Base-by-base conservation (phyloP, 2,113 vertebrate species). In the Naja naja region DNA sequence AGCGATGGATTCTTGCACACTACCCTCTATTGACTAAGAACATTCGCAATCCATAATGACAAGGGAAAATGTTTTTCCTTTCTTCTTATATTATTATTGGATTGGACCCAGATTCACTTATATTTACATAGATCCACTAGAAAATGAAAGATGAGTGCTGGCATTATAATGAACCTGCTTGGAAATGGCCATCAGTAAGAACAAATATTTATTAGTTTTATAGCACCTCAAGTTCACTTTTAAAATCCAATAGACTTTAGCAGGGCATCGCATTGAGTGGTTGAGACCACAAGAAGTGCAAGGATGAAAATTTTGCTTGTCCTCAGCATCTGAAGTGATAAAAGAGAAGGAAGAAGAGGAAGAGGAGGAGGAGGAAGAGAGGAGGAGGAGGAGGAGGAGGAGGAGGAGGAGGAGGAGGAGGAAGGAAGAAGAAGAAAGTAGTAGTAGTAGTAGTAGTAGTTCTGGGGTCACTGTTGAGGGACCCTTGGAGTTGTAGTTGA, bases 1-100 rank as follows among this genome's bases (percentile, higher is more conserved):
- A 91, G 74, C 92, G 94, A 90, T 30, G 52, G 58, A 69, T 64
- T 94, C 64, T 27, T 94, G 55, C 58, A 93, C 39, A 55, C 91
- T 94, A n/a, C 53, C 92, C 93, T 94, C 43, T 81, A 81, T 81
- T 81, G 74, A 52, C 30, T 49, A 52, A 88, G 49, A 88, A 34
- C 52, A 55, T 55, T 55, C 34, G 20, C 53, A 49, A 87, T 87
- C 74, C 74, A 81, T 81, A 43, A 81, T 43, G 74, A 81, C 74
- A 53, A 54, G 87, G 56, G 7, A 88, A 88, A 34, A 55, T 54
- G 53, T n/a, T 88, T 39, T 54, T 39, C 52, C 53, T n/a, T 22
- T 55, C 20, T 16, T 39, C 12, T n/a, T 88, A 11, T 55, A 88
- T 39, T 55, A 34, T 88, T 88, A 55, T 88, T n/a, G 3, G n/a